Evolutionary conservation across 2,797 vertebrate species (phyloP).

Genomic region (Lindbergichthys nudifrons): DNA sequence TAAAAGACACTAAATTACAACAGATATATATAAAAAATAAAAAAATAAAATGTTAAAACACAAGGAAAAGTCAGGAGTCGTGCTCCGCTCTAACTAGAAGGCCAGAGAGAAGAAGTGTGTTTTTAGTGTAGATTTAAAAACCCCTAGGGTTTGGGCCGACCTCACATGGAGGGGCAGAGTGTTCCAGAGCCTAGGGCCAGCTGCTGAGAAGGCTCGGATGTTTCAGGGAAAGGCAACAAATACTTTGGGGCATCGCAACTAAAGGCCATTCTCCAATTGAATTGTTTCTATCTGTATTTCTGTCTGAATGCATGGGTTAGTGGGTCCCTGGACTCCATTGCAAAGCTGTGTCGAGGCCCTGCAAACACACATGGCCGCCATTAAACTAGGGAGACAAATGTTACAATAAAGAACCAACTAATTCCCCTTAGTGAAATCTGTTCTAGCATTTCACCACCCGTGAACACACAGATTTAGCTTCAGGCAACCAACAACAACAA

Average conservation of each 20-base stretch:
- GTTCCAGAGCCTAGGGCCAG: no score
- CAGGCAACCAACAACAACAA: constrained; percentile 15
- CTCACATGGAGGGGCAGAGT: no score
- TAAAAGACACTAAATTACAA: no score
- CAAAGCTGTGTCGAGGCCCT: background rate
- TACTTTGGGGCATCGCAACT: background rate
- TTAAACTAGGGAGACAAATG: background rate
- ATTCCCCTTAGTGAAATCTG: background rate
- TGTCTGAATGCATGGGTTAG: background rate
- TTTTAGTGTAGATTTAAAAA: no score
- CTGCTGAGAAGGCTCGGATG: no score
- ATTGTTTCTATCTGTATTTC: background rate
- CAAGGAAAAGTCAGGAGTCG: no score
- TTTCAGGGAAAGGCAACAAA: constrained; percentile 9
- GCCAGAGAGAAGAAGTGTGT: no score
- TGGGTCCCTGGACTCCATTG: background rate
- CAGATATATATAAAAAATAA: no score
- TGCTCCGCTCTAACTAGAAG: no score
- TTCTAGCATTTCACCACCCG: background rate
- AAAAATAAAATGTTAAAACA: no score
- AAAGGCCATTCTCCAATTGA: background rate
- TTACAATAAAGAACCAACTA: background rate
- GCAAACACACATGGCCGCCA: background rate
- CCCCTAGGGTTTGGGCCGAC: no score
- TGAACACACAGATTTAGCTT: constrained; percentile 13